Percentiles rank a stretch among this genome's conserved stretches.
Evolutionary conservation across 2,113 vertebrate species (phyloP).

Genomic region (Odocoileus virginianus): DNA sequence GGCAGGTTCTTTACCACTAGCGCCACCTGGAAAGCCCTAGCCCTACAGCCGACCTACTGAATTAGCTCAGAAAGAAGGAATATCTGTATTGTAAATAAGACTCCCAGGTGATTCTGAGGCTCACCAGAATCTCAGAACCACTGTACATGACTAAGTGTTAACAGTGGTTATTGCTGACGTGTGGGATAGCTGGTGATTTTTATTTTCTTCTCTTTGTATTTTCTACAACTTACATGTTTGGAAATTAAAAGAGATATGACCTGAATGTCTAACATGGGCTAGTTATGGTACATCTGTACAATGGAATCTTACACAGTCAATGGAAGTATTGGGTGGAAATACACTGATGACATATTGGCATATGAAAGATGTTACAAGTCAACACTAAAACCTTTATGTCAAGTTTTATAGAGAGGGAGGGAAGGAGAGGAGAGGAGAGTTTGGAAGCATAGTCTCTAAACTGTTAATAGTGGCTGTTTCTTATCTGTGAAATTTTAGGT

Average conservation of each 20-base stretch:
- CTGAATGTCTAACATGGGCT: neutral
- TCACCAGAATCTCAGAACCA: neutral
- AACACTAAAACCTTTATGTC: neutral
- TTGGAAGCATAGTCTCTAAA: neutral
- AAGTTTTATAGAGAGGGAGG: neutral
- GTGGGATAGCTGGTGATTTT: neutral
- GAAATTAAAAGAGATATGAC: neutral
- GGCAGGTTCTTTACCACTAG: neutral
- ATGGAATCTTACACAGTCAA: neutral
- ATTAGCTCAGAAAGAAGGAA: neutral
- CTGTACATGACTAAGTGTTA: neutral
- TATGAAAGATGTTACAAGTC: neutral
- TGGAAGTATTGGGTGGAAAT: accelerated
- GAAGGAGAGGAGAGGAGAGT: neutral
- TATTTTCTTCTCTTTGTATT: neutral
- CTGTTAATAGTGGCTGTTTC: neutral
- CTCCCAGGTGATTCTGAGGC: neutral
- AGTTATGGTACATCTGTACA: neutral
- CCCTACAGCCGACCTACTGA: neutral
- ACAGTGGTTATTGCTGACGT: neutral
- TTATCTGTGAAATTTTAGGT: neutral
- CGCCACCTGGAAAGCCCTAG: neutral
- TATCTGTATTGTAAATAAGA: neutral
- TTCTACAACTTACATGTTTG: neutral
- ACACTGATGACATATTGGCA: accelerated